These are phyloP conservation scores for Eumeta japonica DNA, from an alignment of 1,140 invertebrate species.

Conservation along the genomic window DNA sequence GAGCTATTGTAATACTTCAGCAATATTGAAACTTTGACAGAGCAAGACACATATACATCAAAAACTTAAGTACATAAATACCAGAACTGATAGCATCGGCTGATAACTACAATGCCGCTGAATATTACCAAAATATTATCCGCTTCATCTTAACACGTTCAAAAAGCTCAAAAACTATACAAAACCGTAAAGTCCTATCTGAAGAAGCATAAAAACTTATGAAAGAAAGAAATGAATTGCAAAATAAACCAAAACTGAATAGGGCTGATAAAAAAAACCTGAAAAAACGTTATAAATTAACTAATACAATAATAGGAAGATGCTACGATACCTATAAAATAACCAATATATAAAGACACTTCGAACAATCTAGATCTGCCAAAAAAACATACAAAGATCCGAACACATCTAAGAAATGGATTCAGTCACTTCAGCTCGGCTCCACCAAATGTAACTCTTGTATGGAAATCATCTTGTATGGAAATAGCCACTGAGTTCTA, in stretches of 20 bases:
- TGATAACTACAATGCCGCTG: conserved; percentile 8
- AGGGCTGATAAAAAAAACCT: conserved; percentile 15
- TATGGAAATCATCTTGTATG: conserved; percentile 17
- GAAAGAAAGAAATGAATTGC: conserved; percentile 20
- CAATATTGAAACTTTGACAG: conserved; percentile 11
- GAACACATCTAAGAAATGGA: conserved; percentile 2
- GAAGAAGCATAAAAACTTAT: conserved; percentile 15
- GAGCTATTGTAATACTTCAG: conserved; percentile 12
- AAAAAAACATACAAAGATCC: conserved; percentile 4
- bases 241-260: conserved; percentile 13
- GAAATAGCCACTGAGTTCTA: too few relatives aligned
- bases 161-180: conserved; percentile 13
- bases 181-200: conserved; percentile 15
- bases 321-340: conserved; percentile 3
- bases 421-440: not conserved
- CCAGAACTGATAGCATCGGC: conserved; percentile 13
- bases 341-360: conserved; percentile 1
- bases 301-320: not conserved
- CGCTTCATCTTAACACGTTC: conserved; percentile 10
- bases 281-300: conserved; percentile 15
- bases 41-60: conserved; percentile 16
- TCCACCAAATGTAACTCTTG: conserved; percentile 1
- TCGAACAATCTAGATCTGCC: not conserved
- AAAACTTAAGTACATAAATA: conserved; percentile 13
- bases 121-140: conserved; percentile 16